Conservation (phyloP, 2,797 vertebrate species). For the Gallinago stenura region DNA sequence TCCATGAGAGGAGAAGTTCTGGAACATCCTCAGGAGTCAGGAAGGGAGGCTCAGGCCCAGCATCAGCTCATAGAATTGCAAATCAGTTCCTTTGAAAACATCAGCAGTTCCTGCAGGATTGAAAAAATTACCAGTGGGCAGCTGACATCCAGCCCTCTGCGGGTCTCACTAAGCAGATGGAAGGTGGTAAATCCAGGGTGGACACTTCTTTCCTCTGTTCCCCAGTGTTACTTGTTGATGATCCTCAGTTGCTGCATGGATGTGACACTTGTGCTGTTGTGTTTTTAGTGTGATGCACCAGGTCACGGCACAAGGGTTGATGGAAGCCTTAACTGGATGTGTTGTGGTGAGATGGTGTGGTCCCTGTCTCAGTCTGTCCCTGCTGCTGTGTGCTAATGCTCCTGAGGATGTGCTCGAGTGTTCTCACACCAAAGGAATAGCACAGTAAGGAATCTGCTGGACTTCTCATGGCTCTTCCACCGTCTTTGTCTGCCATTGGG, state of each 20-base stretch:
- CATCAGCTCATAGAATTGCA: background rate
- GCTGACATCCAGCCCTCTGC: background rate
- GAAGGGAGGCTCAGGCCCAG: background rate
- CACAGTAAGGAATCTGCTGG: background rate
- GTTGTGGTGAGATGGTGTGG: background rate
- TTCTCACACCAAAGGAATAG: background rate
- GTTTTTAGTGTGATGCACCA: background rate
- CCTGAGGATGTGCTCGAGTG: accelerated
- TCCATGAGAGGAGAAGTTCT: background rate
- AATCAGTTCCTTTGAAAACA: background rate
- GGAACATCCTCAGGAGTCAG: background rate
- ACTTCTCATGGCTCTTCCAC: background rate
- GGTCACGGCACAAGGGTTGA: background rate
- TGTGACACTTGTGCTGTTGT: background rate
- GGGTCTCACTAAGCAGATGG: background rate
- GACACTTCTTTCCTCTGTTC: background rate
- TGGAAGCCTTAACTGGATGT: background rate
- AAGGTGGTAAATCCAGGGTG: background rate
- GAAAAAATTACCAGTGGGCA: background rate
- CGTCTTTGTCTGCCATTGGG: background rate
- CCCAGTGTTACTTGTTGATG: accelerated
- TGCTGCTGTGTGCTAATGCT: background rate
- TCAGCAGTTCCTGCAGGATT: background rate
- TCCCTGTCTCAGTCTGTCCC: background rate
- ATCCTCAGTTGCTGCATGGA: background rate